Evolutionary conservation across 2,113 vertebrate species (phyloP), one percentile per base, ranked within the genome.

Genomic region (Paedocypris sp.): DNA sequence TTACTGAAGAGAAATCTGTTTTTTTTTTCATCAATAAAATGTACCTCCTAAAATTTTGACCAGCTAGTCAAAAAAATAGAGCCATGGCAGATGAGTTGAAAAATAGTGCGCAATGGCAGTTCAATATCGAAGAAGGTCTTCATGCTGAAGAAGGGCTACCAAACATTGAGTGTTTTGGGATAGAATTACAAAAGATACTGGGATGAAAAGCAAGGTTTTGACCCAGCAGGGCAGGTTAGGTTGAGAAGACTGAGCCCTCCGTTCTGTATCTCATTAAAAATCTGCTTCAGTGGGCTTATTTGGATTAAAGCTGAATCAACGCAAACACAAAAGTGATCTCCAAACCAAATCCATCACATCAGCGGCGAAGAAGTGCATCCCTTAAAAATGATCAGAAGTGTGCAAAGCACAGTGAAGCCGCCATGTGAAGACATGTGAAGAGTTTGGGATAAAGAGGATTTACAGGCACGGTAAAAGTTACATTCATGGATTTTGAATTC

Each of bases 271-370:
- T 45, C 46, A 18, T 10, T 28, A 39, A 26, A n/a, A 35, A 20
- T 60, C 45, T 45, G 36, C 28, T 28, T 38, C 36, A 41, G 29
- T 42, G 7, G 41, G 29, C 61, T 64, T 64, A 69, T 69, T 69
- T 64, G 62, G 25, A 25, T 49, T 61, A 50, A 60, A 38, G 32
- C 42, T 61, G 56, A 46, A 60, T 49, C 60, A 64, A 69, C 62
- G 60, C 12, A 28, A 28, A 4, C 62, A 3, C 53, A 69, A 18
- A 48, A 64, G 54, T 64, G 56, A 61, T 67, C 49, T 61, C 50
- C 39, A 54, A 67, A 54, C 57, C 48, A 32, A 50, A 59, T 61
- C 19, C 57, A 61, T 41, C 49, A 62, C 49, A 48, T 3, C 10
- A 38, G 50, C 33, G 2, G 12, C 33, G 53, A 59, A 36, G 42